A percentile compares a stretch with the other conserved stretches of the same genome.
These are phyloP conservation scores for Dermolepida albohirtum DNA, from an alignment of 2,888 invertebrate genomes.

Conservation along the genomic window DNA sequence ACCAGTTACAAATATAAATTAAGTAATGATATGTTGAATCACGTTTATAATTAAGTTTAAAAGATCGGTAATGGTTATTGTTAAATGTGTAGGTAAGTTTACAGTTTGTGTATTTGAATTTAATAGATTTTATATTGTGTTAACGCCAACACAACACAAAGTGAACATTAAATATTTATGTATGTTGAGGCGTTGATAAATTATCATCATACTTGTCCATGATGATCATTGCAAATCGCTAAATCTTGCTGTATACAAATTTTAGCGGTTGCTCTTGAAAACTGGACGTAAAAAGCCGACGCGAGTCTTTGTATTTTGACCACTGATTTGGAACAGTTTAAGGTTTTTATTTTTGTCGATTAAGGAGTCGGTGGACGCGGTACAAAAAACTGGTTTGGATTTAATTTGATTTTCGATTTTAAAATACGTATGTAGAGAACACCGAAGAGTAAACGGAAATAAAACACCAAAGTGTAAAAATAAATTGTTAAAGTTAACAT, in stretches of 20 bases:
- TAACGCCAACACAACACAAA: slow-evolving; percentile 25
- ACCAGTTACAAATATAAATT: slow-evolving; percentile 27
- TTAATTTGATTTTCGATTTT: slow-evolving; percentile 38
- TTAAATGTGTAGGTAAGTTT: slow-evolving; percentile 31
- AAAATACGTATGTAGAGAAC: slow-evolving; percentile 27
- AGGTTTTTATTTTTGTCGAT: slow-evolving; percentile 33
- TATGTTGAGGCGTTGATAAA: slow-evolving; percentile 23
- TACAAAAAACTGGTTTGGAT: slow-evolving; percentile 42
- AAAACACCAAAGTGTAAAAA: slow-evolving; percentile 16
- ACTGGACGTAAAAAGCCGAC: slow-evolving; percentile 5
- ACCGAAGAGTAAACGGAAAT: slow-evolving; percentile 11
- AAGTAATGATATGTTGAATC: slow-evolving; percentile 31
- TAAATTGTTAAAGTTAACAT: slow-evolving; percentile 6
- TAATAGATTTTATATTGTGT: slow-evolving; percentile 35
- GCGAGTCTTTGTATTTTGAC: slow-evolving; percentile 26
- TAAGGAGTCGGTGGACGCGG: slow-evolving; percentile 30
- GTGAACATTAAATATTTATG: slow-evolving; percentile 27
- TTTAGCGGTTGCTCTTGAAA: background rate
- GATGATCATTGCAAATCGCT: slow-evolving; percentile 19
- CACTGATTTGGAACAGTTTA: slow-evolving; percentile 35
- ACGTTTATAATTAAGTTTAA: slow-evolving; percentile 36
- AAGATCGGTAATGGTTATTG: slow-evolving; percentile 37
- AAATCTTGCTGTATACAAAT: slow-evolving; percentile 5
- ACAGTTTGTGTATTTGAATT: slow-evolving; percentile 35
- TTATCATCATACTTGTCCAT: slow-evolving; percentile 16